These are phyloP conservation scores for Lycocerus yunnanus DNA, from an alignment of 2,888 invertebrate species.

Conservation along the genomic window DNA sequence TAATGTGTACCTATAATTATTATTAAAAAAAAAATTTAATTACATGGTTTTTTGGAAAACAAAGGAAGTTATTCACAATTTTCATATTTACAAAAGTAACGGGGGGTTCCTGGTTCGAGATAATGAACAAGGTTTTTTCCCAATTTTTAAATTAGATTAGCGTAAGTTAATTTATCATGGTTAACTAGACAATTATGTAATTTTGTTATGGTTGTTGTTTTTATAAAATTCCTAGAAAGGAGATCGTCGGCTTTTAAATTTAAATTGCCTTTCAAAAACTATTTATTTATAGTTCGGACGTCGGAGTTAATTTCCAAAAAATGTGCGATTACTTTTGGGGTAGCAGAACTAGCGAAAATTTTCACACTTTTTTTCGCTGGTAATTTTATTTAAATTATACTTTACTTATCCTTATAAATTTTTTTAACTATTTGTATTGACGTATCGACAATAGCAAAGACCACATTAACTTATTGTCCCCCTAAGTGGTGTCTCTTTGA, in stretches of 20 bases:
- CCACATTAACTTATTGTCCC: constrained; percentile 35
- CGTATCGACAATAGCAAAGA: constrained; percentile 22
- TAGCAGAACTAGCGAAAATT: not conserved
- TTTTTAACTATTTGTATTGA: constrained; percentile 30
- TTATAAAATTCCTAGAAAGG: not conserved
- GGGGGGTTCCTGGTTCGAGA: not conserved
- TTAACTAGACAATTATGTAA: not conserved
- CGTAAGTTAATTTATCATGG: not conserved
- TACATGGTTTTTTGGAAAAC: not conserved
- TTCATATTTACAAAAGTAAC: not conserved
- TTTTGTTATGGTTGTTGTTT: not conserved
- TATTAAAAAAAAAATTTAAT: not conserved
- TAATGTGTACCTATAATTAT: not conserved
- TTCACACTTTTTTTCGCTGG: constrained; percentile 6
- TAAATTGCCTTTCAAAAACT: not conserved
- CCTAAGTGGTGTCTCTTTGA: constrained; percentile 24
- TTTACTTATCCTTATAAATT: not conserved
- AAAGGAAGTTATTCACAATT: not conserved
- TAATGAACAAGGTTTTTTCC: not conserved
- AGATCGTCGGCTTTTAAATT: not conserved
- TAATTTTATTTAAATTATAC: too few relatives aligned
- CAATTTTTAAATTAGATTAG: not conserved
- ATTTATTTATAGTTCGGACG: not conserved
- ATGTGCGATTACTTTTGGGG: not conserved
- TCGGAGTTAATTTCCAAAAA: not conserved